These are phyloP conservation scores for Drosophila sucinea DNA, from an alignment of 1,140 invertebrate species.

Conservation along the genomic window DNA sequence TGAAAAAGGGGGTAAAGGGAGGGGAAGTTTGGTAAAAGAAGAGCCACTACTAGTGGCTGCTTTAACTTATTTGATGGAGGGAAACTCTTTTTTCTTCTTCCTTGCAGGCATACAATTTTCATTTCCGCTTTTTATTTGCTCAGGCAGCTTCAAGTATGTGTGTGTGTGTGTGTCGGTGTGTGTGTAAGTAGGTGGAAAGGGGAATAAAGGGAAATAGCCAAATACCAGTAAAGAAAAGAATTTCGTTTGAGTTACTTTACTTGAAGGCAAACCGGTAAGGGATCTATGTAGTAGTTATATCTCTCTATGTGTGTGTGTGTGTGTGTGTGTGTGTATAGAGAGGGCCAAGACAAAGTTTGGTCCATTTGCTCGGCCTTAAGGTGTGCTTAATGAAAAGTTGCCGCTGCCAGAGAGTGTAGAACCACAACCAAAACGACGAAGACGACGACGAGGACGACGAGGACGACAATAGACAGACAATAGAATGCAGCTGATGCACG, in stretches of 20 bases:
- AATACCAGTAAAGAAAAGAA: slow-evolving; percentile 53
- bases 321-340: slow-evolving; percentile 22
- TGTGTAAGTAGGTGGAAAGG: not conserved
- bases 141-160: slow-evolving; percentile 29
- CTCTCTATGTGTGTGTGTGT: not conserved
- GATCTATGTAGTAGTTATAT: slow-evolving; percentile 5
- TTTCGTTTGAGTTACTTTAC: slow-evolving; percentile 66
- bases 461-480: slow-evolving; percentile 55
- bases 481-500: slow-evolving; percentile 53
- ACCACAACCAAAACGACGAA: slow-evolving; percentile 14
- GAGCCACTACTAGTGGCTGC: slow-evolving; percentile 26
- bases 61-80: slow-evolving; percentile 51
- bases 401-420: slow-evolving; percentile 7
- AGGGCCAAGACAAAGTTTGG: slow-evolving; percentile 51
- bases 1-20: not conserved
- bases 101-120: slow-evolving; percentile 61
- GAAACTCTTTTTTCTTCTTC: slow-evolving; percentile 16
- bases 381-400: slow-evolving; percentile 70
- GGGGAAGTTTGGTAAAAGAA: not conserved
- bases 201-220: slow-evolving; percentile 33
- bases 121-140: slow-evolving; percentile 67
- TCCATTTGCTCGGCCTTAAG: slow-evolving; percentile 64
- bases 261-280: slow-evolving; percentile 8
- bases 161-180: not conserved
- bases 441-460: not conserved